phyloP scores from a whole-genome alignment of 1,140 invertebrate species.

The Drosophila bocki region DNA sequence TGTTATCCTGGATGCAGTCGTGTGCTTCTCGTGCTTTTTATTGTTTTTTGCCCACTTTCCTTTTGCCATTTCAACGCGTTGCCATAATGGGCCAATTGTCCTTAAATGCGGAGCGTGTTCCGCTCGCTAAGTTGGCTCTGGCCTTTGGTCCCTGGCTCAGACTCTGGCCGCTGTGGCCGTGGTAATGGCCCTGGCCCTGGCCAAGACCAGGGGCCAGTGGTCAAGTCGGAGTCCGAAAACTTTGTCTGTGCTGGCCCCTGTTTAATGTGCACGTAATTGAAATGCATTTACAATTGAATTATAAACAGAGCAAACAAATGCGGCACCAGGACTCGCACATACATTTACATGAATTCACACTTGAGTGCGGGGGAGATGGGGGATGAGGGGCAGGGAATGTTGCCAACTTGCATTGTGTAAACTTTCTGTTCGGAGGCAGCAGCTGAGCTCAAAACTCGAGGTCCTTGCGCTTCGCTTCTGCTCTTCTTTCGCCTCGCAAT shows the following conservation, averaged over 20 bases:
- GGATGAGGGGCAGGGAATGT: slow-evolving; percentile 7
- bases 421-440: slow-evolving; percentile 58
- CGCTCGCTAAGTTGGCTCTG: slow-evolving; percentile 58
- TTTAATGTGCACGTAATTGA: slow-evolving; percentile 83
- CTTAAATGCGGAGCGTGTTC: slow-evolving; percentile 69
- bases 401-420: slow-evolving; percentile 65
- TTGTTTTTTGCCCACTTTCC: slow-evolving; percentile 69
- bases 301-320: slow-evolving; percentile 82
- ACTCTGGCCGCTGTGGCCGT: slow-evolving; percentile 57
- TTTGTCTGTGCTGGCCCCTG: slow-evolving; percentile 75
- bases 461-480: slow-evolving; percentile 21
- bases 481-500: slow-evolving; percentile 48
- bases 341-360: slow-evolving; percentile 63
- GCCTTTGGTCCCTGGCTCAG: slow-evolving; percentile 34
- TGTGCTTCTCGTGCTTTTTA: slow-evolving; percentile 42
- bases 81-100: slow-evolving; percentile 82
- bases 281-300: slow-evolving; percentile 84
- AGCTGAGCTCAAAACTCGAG: slow-evolving; percentile 64
- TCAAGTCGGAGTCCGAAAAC: slow-evolving; percentile 64
- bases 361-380: slow-evolving; percentile 17
- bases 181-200: slow-evolving; percentile 53
- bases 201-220: slow-evolving; percentile 28
- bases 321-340: slow-evolving; percentile 35
- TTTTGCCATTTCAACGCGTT: slow-evolving; percentile 82
- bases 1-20: slow-evolving; percentile 53